Evolutionary conservation across 2,797 vertebrate species (phyloP).

Genomic region (Galagoides demidoff): DNA sequence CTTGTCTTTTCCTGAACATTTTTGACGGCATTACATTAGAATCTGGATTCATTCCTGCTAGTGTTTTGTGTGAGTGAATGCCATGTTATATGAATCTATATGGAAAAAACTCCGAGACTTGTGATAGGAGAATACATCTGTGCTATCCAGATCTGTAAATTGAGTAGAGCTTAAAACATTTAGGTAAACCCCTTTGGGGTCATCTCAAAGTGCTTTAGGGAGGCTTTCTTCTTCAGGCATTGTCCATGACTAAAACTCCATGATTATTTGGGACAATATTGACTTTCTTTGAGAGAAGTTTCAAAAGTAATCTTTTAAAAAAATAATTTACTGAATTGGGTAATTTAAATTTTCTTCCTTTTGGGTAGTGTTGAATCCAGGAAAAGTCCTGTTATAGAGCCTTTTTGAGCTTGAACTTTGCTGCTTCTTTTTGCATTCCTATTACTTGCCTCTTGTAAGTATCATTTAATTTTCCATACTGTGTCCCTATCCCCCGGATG

Average conservation of each 20-base stretch:
- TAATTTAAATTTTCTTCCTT: neutral
- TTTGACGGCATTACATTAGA: neutral
- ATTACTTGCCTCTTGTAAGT: neutral
- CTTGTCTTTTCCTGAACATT: neutral
- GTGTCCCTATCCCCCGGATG: neutral
- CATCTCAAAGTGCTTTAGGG: neutral
- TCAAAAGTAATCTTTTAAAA: neutral
- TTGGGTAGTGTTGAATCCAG: neutral
- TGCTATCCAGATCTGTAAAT: neutral
- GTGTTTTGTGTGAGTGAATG: neutral
- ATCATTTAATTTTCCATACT: neutral
- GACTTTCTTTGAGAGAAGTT: conserved; percentile 9
- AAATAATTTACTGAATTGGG: neutral
- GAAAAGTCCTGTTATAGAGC: neutral
- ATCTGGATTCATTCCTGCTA: neutral
- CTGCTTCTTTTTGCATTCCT: neutral
- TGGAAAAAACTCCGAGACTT: neutral
- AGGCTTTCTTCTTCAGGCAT: neutral
- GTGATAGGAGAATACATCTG: neutral
- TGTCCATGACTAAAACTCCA: neutral
- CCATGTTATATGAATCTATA: neutral
- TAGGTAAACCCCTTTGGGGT: neutral
- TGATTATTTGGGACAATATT: conserved; percentile 16
- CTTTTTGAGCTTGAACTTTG: neutral
- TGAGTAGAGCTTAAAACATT: neutral